Percentiles rank a stretch among this genome's conserved stretches.
Conservation (phyloP, 2,113 vertebrate species). For the Hippolais icterina region DNA sequence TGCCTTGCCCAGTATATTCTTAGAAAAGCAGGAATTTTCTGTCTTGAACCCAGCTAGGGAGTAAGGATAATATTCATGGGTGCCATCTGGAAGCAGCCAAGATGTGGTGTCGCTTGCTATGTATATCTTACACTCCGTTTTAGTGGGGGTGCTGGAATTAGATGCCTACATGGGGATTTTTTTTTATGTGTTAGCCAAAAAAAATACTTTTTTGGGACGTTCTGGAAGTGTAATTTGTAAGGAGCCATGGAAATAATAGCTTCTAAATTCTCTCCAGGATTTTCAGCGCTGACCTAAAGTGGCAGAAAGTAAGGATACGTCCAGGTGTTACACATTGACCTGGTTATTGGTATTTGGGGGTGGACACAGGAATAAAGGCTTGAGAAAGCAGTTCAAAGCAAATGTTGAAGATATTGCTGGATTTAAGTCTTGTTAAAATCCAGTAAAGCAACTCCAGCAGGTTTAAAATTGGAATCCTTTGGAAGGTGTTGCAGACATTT, state of each 20-base stretch:
- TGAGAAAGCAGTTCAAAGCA: not conserved
- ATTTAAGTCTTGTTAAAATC: not conserved
- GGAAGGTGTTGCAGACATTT: not conserved
- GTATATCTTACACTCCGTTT: not conserved
- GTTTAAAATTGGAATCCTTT: not conserved
- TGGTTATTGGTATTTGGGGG: not conserved
- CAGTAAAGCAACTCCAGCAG: not conserved
- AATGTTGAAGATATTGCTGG: not conserved
- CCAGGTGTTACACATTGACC: not conserved
- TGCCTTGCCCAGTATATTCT: not conserved
- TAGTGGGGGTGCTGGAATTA: not conserved
- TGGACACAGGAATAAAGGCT: not conserved
- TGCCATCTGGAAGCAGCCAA: conserved; percentile 3
- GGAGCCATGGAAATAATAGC: not conserved
- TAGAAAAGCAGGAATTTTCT: not conserved
- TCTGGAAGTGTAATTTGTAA: not conserved
- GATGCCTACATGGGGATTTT: not conserved
- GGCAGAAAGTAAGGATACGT: not conserved
- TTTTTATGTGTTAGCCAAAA: not conserved
- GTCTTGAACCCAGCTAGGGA: not conserved
- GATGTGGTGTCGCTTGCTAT: not conserved
- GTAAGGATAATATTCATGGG: not conserved
- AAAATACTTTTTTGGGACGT: fast-evolving
- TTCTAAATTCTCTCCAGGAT: not conserved
- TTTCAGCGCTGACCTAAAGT: not conserved